These are phyloP conservation scores for Synergus itoensis DNA, from an alignment of 2,888 invertebrate species.

Conservation along the genomic window DNA sequence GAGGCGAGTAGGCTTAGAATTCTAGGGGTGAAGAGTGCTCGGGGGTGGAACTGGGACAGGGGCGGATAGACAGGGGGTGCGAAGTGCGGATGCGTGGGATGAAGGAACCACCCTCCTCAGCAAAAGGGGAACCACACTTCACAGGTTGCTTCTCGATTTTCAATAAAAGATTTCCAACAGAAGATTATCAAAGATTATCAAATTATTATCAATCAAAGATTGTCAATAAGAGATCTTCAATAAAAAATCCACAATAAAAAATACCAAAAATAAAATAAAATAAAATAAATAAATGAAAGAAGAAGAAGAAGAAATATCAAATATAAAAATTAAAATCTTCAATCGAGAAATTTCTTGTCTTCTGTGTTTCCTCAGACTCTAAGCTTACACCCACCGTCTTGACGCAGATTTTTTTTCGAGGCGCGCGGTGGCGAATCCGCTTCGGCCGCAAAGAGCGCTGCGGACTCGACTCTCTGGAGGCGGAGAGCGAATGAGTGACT, in stretches of 20 bases:
- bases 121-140: background rate
- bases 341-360: background rate
- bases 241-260: too few species aligned
- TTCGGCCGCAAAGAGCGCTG: background rate
- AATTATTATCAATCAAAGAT: too few species aligned
- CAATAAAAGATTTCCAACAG: background rate
- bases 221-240: too few species aligned
- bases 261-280: too few species aligned
- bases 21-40: constrained; percentile 1
- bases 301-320: too few species aligned
- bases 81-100: constrained; percentile 17
- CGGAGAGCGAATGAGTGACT: background rate
- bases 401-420: background rate
- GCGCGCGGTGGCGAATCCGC: background rate
- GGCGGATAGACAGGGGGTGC: constrained; percentile 25
- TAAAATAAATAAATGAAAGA: too few species aligned
- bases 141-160: background rate
- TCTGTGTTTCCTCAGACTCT: background rate
- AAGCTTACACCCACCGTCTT: constrained; percentile 19
- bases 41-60: constrained; percentile 35
- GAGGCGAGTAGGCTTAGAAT: constrained; percentile 38
- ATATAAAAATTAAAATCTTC: background rate
- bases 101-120: constrained; percentile 22
- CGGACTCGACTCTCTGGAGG: background rate
- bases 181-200: background rate